phyloP scores from a whole-genome alignment of 2,113 vertebrate species.

The Glaucomys volans region DNA sequence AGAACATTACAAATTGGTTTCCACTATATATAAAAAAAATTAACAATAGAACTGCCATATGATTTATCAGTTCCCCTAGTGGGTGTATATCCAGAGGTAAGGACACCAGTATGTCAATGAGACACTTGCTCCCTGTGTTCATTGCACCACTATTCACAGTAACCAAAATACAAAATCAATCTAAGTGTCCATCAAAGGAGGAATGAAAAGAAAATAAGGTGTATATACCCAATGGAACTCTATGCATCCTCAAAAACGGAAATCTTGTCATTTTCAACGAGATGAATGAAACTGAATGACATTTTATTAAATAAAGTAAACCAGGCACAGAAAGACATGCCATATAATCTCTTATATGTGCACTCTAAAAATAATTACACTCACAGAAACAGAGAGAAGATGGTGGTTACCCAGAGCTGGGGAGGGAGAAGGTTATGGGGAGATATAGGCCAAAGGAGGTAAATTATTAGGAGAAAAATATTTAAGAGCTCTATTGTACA shows the following conservation, averaged over 20 bases:
- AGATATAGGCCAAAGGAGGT: neutral
- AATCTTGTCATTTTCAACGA: neutral
- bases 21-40: too few relatives aligned
- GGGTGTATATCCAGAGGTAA: neutral
- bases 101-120: neutral
- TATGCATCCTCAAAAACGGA: neutral
- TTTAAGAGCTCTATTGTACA: neutral
- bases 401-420: neutral
- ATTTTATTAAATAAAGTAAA: neutral
- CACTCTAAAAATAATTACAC: neutral
- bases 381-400: neutral
- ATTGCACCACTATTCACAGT: neutral
- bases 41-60: neutral
- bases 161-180: neutral
- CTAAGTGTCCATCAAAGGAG: neutral
- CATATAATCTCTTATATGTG: neutral
- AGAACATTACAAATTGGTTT: too few relatives aligned
- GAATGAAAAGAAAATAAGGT: neutral
- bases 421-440: too few relatives aligned
- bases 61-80: neutral
- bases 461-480: neutral
- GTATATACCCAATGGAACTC: neutral
- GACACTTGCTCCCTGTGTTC: neutral
- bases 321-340: neutral
- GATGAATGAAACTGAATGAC: neutral